phyloP scores from a whole-genome alignment of 2,113 vertebrate species.

The Ivindomyrus marchei region DNA sequence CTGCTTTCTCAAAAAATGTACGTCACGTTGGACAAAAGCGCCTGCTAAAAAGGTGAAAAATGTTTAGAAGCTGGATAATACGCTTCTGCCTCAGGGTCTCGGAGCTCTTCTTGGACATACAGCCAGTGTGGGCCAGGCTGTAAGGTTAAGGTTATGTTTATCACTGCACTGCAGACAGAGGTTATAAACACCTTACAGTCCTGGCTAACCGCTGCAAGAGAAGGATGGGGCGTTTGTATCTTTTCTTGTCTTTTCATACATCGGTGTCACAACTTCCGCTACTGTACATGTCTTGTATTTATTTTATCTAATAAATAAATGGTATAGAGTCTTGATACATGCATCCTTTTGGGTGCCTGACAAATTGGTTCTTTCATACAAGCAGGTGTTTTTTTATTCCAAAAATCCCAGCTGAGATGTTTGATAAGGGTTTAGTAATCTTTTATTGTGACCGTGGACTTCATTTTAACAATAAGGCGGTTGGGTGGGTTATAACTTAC shows the following conservation, averaged over 20 bases:
- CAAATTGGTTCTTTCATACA: not conserved
- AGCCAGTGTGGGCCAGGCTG: not conserved
- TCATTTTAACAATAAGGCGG: not conserved
- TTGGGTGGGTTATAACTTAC: not conserved
- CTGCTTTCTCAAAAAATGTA: not conserved
- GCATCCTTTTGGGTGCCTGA: not conserved
- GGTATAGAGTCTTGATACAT: not conserved
- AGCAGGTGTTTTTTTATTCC: not conserved
- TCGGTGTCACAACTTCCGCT: not conserved
- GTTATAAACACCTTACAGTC: not conserved
- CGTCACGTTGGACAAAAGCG: not conserved
- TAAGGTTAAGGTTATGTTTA: not conserved
- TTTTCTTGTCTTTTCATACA: not conserved
- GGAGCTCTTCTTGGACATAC: not conserved
- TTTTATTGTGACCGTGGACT: not conserved
- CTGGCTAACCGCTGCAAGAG: not conserved
- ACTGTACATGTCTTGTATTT: not conserved
- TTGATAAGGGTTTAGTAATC: not conserved
- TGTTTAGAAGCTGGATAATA: not conserved
- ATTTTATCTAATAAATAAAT: conserved; percentile 1
- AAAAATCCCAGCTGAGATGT: not conserved
- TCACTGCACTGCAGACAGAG: not conserved
- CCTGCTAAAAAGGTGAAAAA: not conserved
- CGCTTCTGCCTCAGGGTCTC: not conserved
- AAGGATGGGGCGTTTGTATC: not conserved